Conservation (phyloP, 2,888 invertebrate genomes). For the Phymatocera aterrima region DNA sequence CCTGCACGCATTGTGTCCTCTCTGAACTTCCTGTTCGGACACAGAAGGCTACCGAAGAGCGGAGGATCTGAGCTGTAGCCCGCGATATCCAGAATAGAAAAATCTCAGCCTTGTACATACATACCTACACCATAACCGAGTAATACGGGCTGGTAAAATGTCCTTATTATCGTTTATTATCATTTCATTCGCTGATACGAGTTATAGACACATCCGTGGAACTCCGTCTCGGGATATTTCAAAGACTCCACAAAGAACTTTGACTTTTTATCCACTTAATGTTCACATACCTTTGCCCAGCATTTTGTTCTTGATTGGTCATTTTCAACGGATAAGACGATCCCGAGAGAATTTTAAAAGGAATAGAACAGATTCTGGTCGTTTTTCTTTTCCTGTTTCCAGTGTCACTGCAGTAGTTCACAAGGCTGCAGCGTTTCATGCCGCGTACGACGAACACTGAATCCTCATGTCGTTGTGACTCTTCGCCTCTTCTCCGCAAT, state of each 20-base stretch:
- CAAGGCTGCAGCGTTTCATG: no score
- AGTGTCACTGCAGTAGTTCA: no score
- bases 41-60: background rate
- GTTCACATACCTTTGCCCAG: background rate
- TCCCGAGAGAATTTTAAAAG: background rate
- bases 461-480: no score
- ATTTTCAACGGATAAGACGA: background rate
- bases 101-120: background rate
- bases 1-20: conserved; percentile 16
- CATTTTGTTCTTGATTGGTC: background rate
- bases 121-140: background rate
- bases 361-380: background rate
- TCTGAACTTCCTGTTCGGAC: conserved; percentile 26
- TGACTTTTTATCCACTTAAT: conserved; percentile 8
- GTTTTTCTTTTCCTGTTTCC: background rate
- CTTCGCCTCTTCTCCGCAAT: no score
- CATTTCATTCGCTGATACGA: background rate
- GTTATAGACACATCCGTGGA: background rate
- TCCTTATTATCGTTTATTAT: background rate
- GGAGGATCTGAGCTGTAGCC: background rate
- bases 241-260: background rate
- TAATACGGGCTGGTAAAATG: background rate
- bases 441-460: no score
- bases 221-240: background rate
- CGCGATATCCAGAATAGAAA: background rate